Conservation (phyloP, 2,797 vertebrate genomes). For the Poeciliopsis infans region DNA sequence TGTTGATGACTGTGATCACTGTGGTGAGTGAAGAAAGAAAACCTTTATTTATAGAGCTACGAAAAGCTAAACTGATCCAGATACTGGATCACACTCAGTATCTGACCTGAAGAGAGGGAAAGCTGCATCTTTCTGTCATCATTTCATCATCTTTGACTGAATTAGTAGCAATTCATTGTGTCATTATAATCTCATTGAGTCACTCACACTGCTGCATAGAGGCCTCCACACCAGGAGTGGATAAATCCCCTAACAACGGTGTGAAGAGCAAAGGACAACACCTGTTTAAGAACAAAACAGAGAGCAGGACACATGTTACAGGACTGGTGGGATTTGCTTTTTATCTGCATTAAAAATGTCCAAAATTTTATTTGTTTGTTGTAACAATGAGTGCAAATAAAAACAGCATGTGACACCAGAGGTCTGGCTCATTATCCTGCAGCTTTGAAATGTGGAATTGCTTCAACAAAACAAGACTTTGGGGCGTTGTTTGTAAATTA, state of each 20-base stretch:
- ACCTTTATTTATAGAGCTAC: neutral
- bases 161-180: neutral
- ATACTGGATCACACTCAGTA: no score
- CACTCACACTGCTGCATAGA: slow-evolving; percentile 92
- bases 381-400: neutral
- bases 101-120: neutral
- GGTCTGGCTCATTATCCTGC: neutral
- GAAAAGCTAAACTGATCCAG: neutral
- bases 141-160: neutral
- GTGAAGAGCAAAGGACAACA: slow-evolving; percentile 86
- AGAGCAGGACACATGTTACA: neutral
- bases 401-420: neutral
- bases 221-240: slow-evolving; percentile 90
- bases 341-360: neutral
- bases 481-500: neutral
- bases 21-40: neutral
- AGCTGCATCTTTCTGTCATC: neutral
- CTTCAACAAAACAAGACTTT: neutral
- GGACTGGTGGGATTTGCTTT: neutral
- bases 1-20: no score
- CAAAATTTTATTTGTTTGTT: neutral
- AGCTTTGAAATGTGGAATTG: neutral
- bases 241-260: slow-evolving; percentile 90
- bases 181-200: neutral
- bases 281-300: slow-evolving; percentile 56